These are phyloP conservation scores for Sitta carolinensis DNA, from an alignment of 2,797 vertebrate species.

Conservation along the genomic window DNA sequence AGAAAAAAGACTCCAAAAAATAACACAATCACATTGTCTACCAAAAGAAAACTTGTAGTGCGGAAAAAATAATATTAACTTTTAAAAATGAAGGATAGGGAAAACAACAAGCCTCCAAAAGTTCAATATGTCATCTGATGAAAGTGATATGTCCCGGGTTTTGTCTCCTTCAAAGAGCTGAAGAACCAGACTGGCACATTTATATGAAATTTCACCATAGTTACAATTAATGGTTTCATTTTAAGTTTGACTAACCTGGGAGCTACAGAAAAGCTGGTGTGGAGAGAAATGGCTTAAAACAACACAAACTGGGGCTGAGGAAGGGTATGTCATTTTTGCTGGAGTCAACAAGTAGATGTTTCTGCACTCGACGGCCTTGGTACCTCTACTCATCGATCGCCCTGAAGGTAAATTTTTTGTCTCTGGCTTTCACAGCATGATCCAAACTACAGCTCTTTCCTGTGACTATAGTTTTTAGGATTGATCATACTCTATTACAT, in stretches of 20 bases:
- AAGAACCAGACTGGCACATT: neutral
- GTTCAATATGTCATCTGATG: neutral
- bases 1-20: neutral
- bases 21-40: neutral
- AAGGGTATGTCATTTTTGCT: neutral
- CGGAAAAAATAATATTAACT: neutral
- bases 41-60: neutral
- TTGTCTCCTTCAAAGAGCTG: neutral
- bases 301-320: neutral
- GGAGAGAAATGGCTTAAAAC: neutral
- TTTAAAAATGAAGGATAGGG: neutral
- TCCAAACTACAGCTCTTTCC: neutral
- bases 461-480: neutral
- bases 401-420: neutral
- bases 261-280: neutral
- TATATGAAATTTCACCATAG: neutral
- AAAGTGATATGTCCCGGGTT: neutral
- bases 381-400: neutral
- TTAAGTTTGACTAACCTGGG: neutral
- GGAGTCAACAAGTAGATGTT: neutral
- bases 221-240: neutral
- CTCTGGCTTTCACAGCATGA: neutral
- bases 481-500: neutral
- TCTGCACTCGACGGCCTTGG: neutral
- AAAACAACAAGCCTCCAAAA: neutral